Evolutionary conservation across 2,113 vertebrate genomes (phyloP), one percentile per base, ranked within the genome.

Genomic region (Drymodes brunneopygia): DNA sequence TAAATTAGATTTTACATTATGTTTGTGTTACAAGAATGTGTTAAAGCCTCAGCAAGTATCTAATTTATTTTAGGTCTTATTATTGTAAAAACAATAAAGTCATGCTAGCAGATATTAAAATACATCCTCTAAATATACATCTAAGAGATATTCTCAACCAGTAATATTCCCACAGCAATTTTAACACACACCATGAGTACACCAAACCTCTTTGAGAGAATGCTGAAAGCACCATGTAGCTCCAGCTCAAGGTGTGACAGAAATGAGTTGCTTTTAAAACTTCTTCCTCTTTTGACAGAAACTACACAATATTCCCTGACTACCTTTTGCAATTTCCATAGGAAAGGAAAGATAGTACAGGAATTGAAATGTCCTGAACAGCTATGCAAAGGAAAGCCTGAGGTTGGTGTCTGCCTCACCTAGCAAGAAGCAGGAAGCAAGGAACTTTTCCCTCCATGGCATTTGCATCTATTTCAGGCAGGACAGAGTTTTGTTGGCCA

Each of bases 41-140:
- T 81, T 75, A 94, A 92, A 88, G 45, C 75, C 84, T 84, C 64
- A 88, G 57, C n/a, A 90, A 88, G 24, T 70, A 80, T 73, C 35
- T 75, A 66, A 67, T 77, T 51, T 91, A 82, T 82, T 70, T 90
- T 51, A 84, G 56, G 33, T 29, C 81, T 78, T 88, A 81, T 66
- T 81, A 88, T 40, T 90, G 58, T 80, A 73, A 92, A 92, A 95
- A 92, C 83, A 93, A 94, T 79, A 72, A 81, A 86, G 35, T 72
- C 84, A 86, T 38, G 28, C 65, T 86, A 92, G 44, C 40, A 78
- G 72, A 84, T 84, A 94, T 79, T 95, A 94, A 90, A 88, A 95
- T 35, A 60, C 24, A 62, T 83, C 33, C 51, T 77, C 86, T 58
- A 91, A 91, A 90, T 75, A 47, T 19, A 58, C 50, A 69, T 24